A percentile compares a stretch with the other conserved stretches of the same genome.
These are phyloP conservation scores for Theonella swinhoei DNA, from an alignment of 37 sponge, comb jelly and placozoan species.

Conservation along the genomic window DNA sequence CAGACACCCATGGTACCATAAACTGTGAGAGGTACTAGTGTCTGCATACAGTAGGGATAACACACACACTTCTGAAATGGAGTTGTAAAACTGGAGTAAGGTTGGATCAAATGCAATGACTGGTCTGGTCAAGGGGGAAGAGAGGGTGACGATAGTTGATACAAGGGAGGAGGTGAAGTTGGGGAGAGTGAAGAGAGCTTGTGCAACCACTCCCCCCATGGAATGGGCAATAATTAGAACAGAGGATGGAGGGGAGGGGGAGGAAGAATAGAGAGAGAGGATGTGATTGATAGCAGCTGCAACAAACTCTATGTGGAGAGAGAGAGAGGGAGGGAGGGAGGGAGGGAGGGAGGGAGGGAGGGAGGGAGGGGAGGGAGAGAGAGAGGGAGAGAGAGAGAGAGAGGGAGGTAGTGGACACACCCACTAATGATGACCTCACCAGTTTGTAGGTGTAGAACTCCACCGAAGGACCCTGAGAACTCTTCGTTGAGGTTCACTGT, in stretches of 20 bases:
- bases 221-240: conserved; percentile 71
- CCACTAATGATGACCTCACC: conserved; percentile 16
- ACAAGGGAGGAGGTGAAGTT: conserved; percentile 42
- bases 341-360: not conserved
- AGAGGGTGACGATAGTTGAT: conserved; percentile 58
- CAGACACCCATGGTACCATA: too few relatives aligned
- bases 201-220: conserved; percentile 75
- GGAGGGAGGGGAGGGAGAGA: not conserved
- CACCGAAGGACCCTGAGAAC: conserved; percentile 77
- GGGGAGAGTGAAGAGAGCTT: conserved; percentile 58
- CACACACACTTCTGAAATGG: conserved; percentile 31
- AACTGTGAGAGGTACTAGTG: too few relatives aligned
- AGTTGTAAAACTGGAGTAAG: conserved; percentile 40
- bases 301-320: conserved; percentile 44
- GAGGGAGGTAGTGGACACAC: not conserved
- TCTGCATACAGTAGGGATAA: too few relatives aligned
- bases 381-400: not conserved
- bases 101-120: conserved; percentile 44
- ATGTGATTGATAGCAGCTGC: conserved; percentile 53
- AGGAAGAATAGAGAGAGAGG: conserved; percentile 54
- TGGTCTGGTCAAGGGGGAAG: conserved; percentile 63
- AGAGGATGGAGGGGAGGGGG: conserved; percentile 28
- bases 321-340: not conserved
- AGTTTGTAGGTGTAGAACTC: conserved; percentile 50
- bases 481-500: conserved; percentile 68